A percentile compares a stretch with the other conserved stretches of the same genome.
phyloP scores from a whole-genome alignment of 2,113 vertebrate species.

The Uria aalge region DNA sequence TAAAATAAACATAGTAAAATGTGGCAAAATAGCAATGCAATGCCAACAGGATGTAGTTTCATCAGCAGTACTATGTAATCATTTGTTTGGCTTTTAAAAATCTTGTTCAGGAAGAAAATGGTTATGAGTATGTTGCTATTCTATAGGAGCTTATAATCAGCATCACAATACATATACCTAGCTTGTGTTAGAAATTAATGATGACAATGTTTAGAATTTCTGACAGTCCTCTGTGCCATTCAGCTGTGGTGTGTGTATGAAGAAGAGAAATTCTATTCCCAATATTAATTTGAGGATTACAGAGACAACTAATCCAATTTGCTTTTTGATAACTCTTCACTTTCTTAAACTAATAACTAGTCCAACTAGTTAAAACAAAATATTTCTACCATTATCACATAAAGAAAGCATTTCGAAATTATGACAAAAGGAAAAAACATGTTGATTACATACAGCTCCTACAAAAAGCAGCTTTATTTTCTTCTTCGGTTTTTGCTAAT shows the following conservation, averaged over 20 bases:
- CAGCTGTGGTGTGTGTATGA: neutral
- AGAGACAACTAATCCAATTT: neutral
- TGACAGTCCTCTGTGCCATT: neutral
- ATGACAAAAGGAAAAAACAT: neutral
- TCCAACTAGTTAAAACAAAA: neutral
- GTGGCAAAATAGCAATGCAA: neutral
- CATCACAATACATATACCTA: neutral
- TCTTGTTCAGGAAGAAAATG: neutral
- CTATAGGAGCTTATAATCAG: neutral
- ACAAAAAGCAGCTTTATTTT: constrained; percentile 27
- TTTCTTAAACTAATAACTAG: neutral
- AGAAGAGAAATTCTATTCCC: neutral
- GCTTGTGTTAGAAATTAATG: neutral
- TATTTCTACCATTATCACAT: neutral
- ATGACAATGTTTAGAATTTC: neutral
- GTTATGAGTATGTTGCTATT: neutral
- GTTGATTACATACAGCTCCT: neutral
- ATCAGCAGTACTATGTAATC: neutral
- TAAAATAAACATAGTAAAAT: constrained; percentile 43
- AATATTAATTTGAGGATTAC: neutral
- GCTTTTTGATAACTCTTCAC: neutral
- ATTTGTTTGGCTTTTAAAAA: neutral
- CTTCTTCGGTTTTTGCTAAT: constrained; percentile 16
- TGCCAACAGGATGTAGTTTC: neutral
- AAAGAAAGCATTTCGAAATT: constrained; percentile 4